Percentiles rank a stretch among this genome's conserved stretches.
Conservation (phyloP, 1,140 invertebrate genomes). For the Antheraea mylitta region DNA sequence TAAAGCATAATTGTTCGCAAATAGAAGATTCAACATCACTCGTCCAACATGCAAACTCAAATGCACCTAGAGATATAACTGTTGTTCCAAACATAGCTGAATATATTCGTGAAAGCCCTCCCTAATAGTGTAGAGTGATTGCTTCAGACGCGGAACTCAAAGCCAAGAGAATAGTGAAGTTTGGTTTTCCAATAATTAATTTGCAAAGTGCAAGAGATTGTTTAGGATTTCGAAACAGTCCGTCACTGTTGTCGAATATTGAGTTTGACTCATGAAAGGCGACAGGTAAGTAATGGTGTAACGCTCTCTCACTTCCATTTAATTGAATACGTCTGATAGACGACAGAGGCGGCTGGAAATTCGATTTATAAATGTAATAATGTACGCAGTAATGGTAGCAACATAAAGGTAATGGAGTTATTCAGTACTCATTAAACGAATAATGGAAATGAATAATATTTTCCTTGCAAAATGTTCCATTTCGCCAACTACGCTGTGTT, state of each 20-base stretch:
- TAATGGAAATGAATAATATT: not conserved
- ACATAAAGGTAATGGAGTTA: not conserved
- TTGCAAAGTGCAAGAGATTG: slow-evolving; percentile 21
- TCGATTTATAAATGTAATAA: slow-evolving; percentile 16
- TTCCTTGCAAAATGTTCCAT: too few species aligned
- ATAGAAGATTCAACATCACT: not conserved
- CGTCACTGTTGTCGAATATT: slow-evolving; percentile 26
- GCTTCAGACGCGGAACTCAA: slow-evolving; percentile 22
- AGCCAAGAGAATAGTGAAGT: slow-evolving; percentile 26
- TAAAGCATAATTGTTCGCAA: not conserved
- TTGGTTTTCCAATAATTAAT: slow-evolving; percentile 32
- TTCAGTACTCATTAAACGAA: not conserved
- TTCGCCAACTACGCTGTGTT: too few species aligned
- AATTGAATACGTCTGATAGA: slow-evolving; percentile 30
- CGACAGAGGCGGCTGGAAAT: slow-evolving; percentile 22
- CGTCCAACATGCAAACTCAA: not conserved
- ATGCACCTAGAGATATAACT: not conserved
- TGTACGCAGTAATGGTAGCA: not conserved
- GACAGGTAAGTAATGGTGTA: slow-evolving; percentile 24
- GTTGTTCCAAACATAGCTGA: slow-evolving; percentile 9
- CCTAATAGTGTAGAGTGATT: slow-evolving; percentile 29
- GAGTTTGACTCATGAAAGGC: slow-evolving; percentile 20
- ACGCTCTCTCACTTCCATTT: slow-evolving; percentile 23
- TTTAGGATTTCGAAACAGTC: slow-evolving; percentile 20
- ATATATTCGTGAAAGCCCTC: slow-evolving; percentile 20